Evolutionary conservation across 1,140 invertebrate species (phyloP).

Genomic region (Trigoniulus corallinus): DNA sequence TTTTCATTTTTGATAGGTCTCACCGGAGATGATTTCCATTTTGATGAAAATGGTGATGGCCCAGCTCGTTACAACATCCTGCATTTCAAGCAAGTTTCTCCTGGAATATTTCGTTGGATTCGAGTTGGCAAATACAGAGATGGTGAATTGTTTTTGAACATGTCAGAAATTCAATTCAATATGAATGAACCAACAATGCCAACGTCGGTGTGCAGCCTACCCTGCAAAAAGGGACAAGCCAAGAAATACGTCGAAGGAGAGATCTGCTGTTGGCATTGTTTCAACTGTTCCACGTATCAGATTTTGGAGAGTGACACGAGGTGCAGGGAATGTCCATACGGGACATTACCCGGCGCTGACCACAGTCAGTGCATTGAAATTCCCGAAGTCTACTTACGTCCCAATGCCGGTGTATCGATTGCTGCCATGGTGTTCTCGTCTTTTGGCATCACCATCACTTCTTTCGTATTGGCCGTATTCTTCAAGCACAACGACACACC

Average conservation of each 20-base stretch:
- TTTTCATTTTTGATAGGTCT: slow-evolving; percentile 41
- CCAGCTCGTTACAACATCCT: slow-evolving; percentile 88
- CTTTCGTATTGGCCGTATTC: slow-evolving; percentile 38
- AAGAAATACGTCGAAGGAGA: slow-evolving; percentile 82
- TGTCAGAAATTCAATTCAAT: slow-evolving; percentile 71
- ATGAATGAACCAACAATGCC: slow-evolving; percentile 52
- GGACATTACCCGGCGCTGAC: slow-evolving; percentile 56
- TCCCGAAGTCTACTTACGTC: slow-evolving; percentile 63
- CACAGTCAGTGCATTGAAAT: slow-evolving; percentile 58
- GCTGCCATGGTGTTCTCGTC: slow-evolving; percentile 47
- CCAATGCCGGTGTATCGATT: slow-evolving; percentile 69
- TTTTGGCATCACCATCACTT: slow-evolving; percentile 27
- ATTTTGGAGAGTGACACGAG: slow-evolving; percentile 57
- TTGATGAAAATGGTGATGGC: slow-evolving; percentile 74
- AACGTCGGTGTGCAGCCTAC: slow-evolving; percentile 71
- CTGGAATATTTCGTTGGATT: slow-evolving; percentile 62
- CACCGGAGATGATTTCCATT: slow-evolving; percentile 74
- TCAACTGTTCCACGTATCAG: slow-evolving; percentile 82
- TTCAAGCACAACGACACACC: slow-evolving; percentile 64
- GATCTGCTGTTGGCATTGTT: slow-evolving; percentile 90
- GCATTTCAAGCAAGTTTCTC: slow-evolving; percentile 69
- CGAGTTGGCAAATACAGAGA: slow-evolving; percentile 67
- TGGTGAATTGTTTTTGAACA: slow-evolving; percentile 57
- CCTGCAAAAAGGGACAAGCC: slow-evolving; percentile 69
- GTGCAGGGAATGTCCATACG: slow-evolving; percentile 59